Percentiles rank a stretch among this genome's conserved stretches.
Evolutionary conservation across 2,797 vertebrate genomes (phyloP).

Genomic region (Aulostomus chinensis): DNA sequence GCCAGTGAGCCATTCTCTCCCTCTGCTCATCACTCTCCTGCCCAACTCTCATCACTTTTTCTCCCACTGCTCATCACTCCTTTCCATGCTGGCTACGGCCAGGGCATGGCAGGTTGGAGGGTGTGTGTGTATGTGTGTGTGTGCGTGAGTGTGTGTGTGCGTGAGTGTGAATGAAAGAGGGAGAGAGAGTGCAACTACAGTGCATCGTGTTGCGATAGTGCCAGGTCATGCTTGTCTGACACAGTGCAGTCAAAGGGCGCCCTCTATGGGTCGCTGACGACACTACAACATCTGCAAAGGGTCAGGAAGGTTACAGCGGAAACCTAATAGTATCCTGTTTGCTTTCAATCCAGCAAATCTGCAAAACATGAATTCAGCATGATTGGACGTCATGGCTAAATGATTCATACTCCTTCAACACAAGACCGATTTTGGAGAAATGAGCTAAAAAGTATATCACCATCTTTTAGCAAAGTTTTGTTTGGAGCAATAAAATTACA

Average conservation of each 20-base stretch:
- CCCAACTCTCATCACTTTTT: conserved; percentile 46
- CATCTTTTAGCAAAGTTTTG: too few relatives aligned
- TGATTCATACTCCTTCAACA: too few relatives aligned
- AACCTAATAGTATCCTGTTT: too few relatives aligned
- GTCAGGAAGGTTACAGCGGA: conserved; percentile 43
- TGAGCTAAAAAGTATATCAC: too few relatives aligned
- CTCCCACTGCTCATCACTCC: conserved; percentile 44
- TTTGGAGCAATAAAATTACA: too few relatives aligned
- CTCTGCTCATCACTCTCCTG: conserved; percentile 55
- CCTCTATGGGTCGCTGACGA: conserved; percentile 45
- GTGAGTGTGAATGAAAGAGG: not conserved
- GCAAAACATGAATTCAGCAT: too few relatives aligned
- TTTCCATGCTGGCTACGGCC: conserved; percentile 18
- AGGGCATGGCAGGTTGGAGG: conserved; percentile 19
- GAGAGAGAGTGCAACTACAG: not conserved
- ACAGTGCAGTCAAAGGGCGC: conserved; percentile 37
- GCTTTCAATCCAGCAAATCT: not conserved
- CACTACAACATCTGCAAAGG: conserved; percentile 12
- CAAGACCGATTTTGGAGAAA: too few relatives aligned
- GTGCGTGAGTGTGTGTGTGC: not conserved
- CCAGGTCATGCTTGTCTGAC: conserved; percentile 33
- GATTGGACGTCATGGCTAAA: too few relatives aligned
- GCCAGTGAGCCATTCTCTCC: conserved; percentile 59
- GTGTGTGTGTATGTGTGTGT: conserved; percentile 10
- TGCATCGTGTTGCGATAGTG: conserved; percentile 19